These are phyloP conservation scores for Epizoanthus rinbou DNA, from an alignment of 92 coral and sea anemone species.

Conservation along the genomic window DNA sequence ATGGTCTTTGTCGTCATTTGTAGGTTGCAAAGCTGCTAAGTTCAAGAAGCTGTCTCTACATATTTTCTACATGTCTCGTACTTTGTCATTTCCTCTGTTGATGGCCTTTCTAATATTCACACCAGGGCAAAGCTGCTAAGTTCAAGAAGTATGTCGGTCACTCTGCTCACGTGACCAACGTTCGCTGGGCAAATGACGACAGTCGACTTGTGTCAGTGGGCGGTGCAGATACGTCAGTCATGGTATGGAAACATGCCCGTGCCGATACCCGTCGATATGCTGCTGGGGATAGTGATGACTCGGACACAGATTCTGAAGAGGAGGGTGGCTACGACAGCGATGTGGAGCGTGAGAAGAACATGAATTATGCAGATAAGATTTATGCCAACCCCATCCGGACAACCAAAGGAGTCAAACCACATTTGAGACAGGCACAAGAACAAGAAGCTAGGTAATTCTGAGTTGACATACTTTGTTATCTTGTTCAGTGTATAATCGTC, in stretches of 20 bases:
- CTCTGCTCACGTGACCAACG: constrained; percentile 99
- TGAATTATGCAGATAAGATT: constrained; percentile 92
- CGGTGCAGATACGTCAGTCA: constrained; percentile 98
- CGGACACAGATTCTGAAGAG: constrained; percentile 97
- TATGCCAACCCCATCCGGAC: constrained; percentile 92
- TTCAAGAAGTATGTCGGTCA: constrained; percentile 95
- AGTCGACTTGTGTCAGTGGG: constrained; percentile 88
- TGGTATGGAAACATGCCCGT: constrained; percentile 94
- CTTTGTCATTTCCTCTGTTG: neutral
- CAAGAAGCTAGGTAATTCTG: constrained; percentile 70
- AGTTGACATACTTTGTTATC: too few species aligned
- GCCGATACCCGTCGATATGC: constrained; percentile 71
- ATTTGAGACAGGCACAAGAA: constrained; percentile 80
- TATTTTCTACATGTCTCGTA: neutral
- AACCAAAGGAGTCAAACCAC: constrained; percentile 91
- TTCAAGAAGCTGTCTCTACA: too few species aligned
- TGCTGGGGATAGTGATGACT: constrained; percentile 97
- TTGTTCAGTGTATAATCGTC: too few species aligned
- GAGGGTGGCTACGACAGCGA: constrained; percentile 99
- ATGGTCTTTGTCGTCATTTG: neutral
- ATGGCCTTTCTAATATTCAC: neutral
- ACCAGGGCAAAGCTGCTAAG: constrained; percentile 94
- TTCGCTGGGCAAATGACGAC: constrained; percentile 98
- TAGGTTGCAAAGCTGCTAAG: too few species aligned
- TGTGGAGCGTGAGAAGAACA: constrained; percentile 89